Evolutionary conservation across 2,888 invertebrate genomes (phyloP).

Genomic region (Papilio gigon): DNA sequence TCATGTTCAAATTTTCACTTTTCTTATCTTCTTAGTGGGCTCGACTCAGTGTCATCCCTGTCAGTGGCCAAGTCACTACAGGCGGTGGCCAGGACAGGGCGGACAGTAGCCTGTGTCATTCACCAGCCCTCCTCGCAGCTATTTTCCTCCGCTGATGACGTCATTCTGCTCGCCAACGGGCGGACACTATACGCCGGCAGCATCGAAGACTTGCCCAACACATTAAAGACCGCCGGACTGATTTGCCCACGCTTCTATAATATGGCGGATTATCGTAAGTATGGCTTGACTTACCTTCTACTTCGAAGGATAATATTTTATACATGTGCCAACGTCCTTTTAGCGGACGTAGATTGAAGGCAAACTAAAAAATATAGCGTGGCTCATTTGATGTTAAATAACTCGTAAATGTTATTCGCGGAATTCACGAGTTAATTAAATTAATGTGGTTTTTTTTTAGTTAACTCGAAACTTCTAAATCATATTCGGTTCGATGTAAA

Average conservation of each 20-base stretch:
- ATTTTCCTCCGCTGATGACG: conserved; percentile 87
- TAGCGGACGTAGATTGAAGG: neutral
- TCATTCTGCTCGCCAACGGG: conserved; percentile 86
- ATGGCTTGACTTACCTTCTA: neutral
- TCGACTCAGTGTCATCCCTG: conserved; percentile 86
- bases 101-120: conserved; percentile 89
- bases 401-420: neutral
- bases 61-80: conserved; percentile 84
- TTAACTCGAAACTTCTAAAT: neutral
- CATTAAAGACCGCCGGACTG: conserved; percentile 83
- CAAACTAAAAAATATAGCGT: neutral
- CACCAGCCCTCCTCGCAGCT: conserved; percentile 91
- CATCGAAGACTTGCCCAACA: conserved; percentile 81
- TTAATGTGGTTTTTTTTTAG: neutral
- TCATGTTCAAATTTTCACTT: neutral
- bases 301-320: neutral
- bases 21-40: conserved; percentile 70
- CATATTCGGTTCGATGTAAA: neutral
- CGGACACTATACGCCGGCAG: conserved; percentile 87
- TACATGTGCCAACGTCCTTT: neutral
- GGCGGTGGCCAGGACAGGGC: conserved; percentile 84
- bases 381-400: neutral
- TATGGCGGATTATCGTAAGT: conserved; percentile 89
- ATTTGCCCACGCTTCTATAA: conserved; percentile 90
- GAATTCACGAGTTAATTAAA: too few species aligned